Evolutionary conservation across 2,113 vertebrate species (phyloP), one percentile per base, ranked within the genome.

Genomic region (Clinocottus analis): DNA sequence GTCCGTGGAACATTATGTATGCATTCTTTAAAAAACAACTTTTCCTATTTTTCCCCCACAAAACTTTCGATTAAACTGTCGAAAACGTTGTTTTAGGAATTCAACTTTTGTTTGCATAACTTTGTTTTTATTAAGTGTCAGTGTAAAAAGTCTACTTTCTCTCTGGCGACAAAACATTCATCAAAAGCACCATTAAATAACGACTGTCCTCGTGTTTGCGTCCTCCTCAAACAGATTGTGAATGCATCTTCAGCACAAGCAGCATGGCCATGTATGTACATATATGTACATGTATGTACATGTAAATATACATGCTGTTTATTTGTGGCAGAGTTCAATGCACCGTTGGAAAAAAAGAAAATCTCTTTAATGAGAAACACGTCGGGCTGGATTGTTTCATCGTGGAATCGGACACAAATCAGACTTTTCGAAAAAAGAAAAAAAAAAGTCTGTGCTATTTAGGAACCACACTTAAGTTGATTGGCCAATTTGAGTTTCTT

Each of bases 381-480:
- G 1, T 35, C 35, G 21, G 58, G 1, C 1, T 9, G n/a, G 8
- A 19, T 55, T 41, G 16, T 21, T 49, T 4, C 19, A 49, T 49
- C 19, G 47, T 21, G 9, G 7, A 27, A 55, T 27, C 0, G 7
- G 25, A 58, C 25, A 58, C 25, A 29, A 29, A 58, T 58, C 55
- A 33, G 58, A 60, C 17, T 31, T 58, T 58, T 13, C 0, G 33
- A 72, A 47, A 56, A 79, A 65, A 62, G 51, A 23, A 47, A 56
- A 79, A 65, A 62, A 53, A 23, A 53, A 47, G 21, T 63, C 65
- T 12, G 23, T 8, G 3, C 25, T 29, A 9, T 70, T 70, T 65
- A 12, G 25, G 66, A 25, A 68, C 56, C 58, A 37, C 49, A 33
- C 14, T 6, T 16, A 23, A 21, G 70, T 10, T 62, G 67, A 69